Evolutionary conservation across 2,888 invertebrate species (phyloP).

Genomic region (Agrypnus murinus): DNA sequence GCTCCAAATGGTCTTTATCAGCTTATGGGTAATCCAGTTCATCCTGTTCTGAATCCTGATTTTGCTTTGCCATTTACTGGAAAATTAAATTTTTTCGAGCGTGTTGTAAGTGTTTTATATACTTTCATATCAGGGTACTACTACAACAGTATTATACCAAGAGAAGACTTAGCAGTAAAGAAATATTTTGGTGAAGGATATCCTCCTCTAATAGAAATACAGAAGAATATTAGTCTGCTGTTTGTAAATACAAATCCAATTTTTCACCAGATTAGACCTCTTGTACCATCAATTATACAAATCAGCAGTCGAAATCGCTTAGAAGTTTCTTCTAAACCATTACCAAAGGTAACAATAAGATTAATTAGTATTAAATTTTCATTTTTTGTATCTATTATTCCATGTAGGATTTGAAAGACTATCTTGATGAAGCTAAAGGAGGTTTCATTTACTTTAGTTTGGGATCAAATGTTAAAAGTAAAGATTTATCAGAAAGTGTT

Average conservation of each 20-base stretch:
- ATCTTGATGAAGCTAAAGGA: slow-evolving; percentile 56
- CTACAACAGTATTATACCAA: slow-evolving; percentile 4
- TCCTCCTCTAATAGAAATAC: neutral
- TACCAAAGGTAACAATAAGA: slow-evolving; percentile 11
- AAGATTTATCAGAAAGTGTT: slow-evolving; percentile 55
- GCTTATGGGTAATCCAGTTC: slow-evolving; percentile 73
- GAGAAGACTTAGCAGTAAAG: neutral
- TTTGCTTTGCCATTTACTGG: slow-evolving; percentile 70
- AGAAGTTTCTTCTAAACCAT: neutral
- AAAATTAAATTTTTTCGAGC: slow-evolving; percentile 68
- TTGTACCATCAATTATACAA: neutral
- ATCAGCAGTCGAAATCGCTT: slow-evolving; percentile 6
- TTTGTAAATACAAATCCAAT: neutral
- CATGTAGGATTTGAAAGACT: slow-evolving; percentile 57
- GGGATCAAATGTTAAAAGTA: slow-evolving; percentile 61
- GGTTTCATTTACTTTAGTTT: slow-evolving; percentile 63
- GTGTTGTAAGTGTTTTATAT: slow-evolving; percentile 42
- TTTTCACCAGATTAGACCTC: neutral
- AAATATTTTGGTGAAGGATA: neutral
- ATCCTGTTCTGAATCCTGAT: slow-evolving; percentile 74
- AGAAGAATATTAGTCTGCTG: neutral
- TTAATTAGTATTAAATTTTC: neutral
- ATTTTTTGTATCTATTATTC: neutral
- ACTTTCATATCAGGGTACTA: neutral
- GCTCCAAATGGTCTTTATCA: slow-evolving; percentile 73